Conservation (phyloP, 2,888 invertebrate genomes). For the Phasia obesa region DNA sequence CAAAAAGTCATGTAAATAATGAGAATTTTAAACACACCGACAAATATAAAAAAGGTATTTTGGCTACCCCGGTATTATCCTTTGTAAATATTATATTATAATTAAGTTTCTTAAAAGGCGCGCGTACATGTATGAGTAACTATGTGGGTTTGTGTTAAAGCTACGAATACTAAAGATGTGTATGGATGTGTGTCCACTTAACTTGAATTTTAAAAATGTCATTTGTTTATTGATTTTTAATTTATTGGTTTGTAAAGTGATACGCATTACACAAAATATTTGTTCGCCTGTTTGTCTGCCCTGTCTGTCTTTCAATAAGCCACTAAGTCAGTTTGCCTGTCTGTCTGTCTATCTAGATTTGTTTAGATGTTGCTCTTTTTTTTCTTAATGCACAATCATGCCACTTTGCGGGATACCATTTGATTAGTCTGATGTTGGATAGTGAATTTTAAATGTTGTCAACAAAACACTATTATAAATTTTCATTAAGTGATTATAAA, state of each 20-base stretch:
- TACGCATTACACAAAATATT: slow-evolving; percentile 48
- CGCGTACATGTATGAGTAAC: no score
- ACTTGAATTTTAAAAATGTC: slow-evolving; percentile 55
- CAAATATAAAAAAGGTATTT: no score
- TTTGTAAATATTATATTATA: no score
- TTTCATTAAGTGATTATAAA: slow-evolving; percentile 62
- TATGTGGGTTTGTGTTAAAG: background rate
- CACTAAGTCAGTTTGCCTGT: slow-evolving; percentile 7
- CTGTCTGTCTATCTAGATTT: slow-evolving; percentile 14
- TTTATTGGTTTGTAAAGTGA: slow-evolving; percentile 55
- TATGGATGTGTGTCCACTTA: slow-evolving; percentile 31
- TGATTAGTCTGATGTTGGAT: slow-evolving; percentile 56
- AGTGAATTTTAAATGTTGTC: slow-evolving; percentile 58
- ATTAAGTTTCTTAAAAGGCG: no score
- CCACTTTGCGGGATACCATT: slow-evolving; percentile 63
- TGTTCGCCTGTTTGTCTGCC: background rate
- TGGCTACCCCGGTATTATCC: no score
- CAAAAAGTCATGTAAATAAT: no score
- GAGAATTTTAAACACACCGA: no score
- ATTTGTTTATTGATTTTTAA: slow-evolving; percentile 67
- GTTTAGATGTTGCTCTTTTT: slow-evolving; percentile 18
- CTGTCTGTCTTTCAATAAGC: slow-evolving; percentile 34
- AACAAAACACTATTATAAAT: slow-evolving; percentile 64
- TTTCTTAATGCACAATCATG: slow-evolving; percentile 35
- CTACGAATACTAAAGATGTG: background rate